Conservation (phyloP, 2,797 vertebrate genomes). For the Harpagifer antarcticus region DNA sequence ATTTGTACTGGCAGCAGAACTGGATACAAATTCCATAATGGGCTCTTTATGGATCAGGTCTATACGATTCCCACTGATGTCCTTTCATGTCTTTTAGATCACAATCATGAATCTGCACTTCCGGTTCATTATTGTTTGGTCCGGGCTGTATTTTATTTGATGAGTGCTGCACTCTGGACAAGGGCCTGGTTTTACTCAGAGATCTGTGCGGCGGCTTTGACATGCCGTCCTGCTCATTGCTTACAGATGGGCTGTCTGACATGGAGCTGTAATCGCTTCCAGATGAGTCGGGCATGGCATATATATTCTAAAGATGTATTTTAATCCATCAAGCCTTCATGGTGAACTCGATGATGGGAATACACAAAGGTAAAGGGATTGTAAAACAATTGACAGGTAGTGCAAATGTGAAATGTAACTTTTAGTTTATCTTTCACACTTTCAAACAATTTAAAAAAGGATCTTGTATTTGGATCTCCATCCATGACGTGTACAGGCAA, state of each 20-base stretch:
- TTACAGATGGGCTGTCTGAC: constrained; percentile 79
- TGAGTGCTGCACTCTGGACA: constrained; percentile 71
- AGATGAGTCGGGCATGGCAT: constrained; percentile 70
- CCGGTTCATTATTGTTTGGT: constrained; percentile 73
- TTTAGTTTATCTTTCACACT: constrained; percentile 15
- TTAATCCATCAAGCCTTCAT: constrained; percentile 58
- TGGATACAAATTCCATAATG: constrained; percentile 62
- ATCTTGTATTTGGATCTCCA: constrained; percentile 35
- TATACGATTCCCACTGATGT: constrained; percentile 39
- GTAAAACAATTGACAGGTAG: constrained; percentile 47
- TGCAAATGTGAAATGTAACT: constrained; percentile 8
- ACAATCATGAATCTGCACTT: constrained; percentile 61
- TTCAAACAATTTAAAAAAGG: constrained; percentile 27
- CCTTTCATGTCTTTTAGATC: constrained; percentile 64
- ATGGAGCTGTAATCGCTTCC: constrained; percentile 76
- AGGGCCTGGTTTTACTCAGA: constrained; percentile 73
- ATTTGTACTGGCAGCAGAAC: constrained; percentile 60
- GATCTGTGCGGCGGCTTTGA: constrained; percentile 75
- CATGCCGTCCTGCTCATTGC: constrained; percentile 77
- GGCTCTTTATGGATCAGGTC: constrained; percentile 51
- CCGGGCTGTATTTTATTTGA: constrained; percentile 74
- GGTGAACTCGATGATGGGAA: constrained; percentile 36
- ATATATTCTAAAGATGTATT: constrained; percentile 74
- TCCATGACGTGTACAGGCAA: constrained; percentile 41
- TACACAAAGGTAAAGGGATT: constrained; percentile 21